A percentile compares a stretch with the other conserved stretches of the same genome.
These are phyloP conservation scores for Hirtodrosophila histrioides DNA, from an alignment of 2,888 invertebrate species.

Conservation along the genomic window DNA sequence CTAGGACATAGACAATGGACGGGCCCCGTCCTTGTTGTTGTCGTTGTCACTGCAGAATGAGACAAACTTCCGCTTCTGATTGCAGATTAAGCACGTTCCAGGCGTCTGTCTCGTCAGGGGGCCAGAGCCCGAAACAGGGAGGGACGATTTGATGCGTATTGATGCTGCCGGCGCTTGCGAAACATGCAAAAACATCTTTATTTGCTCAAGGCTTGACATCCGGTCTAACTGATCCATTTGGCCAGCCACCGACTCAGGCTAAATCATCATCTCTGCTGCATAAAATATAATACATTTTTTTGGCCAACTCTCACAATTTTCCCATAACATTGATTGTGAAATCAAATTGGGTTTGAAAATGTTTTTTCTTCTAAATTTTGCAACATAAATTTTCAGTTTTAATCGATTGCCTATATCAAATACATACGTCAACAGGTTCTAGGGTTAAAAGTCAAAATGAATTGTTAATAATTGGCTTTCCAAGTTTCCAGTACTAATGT, in stretches of 20 bases:
- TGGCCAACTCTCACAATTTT: no score
- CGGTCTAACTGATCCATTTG: conserved; percentile 39
- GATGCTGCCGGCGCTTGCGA: conserved; percentile 67
- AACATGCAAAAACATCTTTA: conserved; percentile 66
- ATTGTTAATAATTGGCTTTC: no score
- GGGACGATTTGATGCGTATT: conserved; percentile 70
- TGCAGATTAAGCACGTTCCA: conserved; percentile 80
- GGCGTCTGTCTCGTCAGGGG: conserved; percentile 42
- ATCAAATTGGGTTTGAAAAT: no score
- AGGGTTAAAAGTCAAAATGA: no score
- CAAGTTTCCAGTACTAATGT: no score
- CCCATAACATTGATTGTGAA: no score
- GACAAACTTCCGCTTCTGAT: conserved; percentile 77
- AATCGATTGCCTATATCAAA: no score
- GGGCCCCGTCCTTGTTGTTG: conserved; percentile 5
- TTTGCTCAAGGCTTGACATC: conserved; percentile 67
- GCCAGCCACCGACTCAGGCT: conserved; percentile 17
- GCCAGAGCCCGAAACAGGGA: conserved; percentile 4
- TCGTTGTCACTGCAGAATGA: conserved; percentile 34
- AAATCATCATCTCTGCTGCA: conserved; percentile 35
- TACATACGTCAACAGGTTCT: no score
- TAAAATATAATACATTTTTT: background rate
- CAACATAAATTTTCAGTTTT: no score
- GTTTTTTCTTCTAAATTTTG: no score
- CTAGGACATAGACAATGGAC: conserved; percentile 16